phyloP scores from a whole-genome alignment of 2,888 invertebrate genomes.

The Melinopterus prodromus region DNA sequence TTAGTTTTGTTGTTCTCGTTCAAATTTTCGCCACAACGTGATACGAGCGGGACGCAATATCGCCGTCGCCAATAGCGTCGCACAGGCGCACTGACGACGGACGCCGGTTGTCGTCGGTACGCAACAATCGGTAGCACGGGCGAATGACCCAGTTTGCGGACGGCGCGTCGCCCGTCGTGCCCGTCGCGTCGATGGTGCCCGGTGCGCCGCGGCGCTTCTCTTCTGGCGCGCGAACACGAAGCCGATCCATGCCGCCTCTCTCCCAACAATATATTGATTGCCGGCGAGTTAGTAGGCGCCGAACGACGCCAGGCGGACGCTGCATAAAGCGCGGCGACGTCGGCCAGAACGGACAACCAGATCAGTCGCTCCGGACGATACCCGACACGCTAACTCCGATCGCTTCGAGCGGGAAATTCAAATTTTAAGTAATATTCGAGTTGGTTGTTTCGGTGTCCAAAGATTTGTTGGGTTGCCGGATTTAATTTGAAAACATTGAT shows the following conservation, averaged over 20 bases:
- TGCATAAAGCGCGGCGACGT: conserved; percentile 18
- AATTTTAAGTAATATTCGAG: not conserved
- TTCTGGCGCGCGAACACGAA: not conserved
- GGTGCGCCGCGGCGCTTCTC: conserved; percentile 18
- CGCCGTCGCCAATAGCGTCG: not conserved
- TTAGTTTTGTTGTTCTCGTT: too few relatives aligned
- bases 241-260: conserved; percentile 1
- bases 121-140: conserved; percentile 12
- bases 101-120: not conserved
- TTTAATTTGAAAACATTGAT: not conserved
- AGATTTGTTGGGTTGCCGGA: not conserved
- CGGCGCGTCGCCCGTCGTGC: conserved; percentile 9
- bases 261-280: conserved; percentile 4
- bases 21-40: too few relatives aligned
- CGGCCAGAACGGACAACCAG: not conserved
- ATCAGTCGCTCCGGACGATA: conserved; percentile 8
- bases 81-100: not conserved
- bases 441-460: not conserved
- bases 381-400: not conserved
- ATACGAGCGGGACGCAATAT: not conserved
- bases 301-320: conserved; percentile 15
- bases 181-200: not conserved
- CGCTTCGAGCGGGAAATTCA: conserved; percentile 9
- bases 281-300: not conserved
- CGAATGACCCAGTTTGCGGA: conserved; percentile 25